Base-by-base conservation (phyloP, 2,888 invertebrate species). In the Parelbella ahira region DNA sequence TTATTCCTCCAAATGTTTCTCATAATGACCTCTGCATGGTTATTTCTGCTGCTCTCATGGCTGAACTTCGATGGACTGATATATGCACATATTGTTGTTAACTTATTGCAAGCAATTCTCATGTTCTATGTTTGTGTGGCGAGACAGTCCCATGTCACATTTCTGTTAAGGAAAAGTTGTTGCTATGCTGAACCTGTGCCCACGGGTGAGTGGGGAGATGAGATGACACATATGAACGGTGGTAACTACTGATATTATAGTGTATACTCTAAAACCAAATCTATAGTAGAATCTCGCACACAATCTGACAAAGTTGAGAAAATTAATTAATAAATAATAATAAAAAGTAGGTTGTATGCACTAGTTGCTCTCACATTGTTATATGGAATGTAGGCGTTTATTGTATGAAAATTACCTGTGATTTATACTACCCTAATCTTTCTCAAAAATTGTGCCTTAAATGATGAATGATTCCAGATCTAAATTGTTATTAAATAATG, bases 201-300 rank as follows among this genome's bases (percentile, higher is more conserved):
- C 1, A 89, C 91, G 0, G 90, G 91, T n/a, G 95, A 95, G 61
- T 95, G 95, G 95, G 95, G 95, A 0, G 95, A 95, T 61, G 95
- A 96, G 80, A 92, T 95, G 93, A 92, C 94, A 37, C 94, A 95
- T 48, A 95, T 95, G 91, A 94, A 94, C 62, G 92, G 93, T 7
- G 90, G 90, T 1, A 79, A 78, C 54, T 82, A 83, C 53, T 15
- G 4, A 15, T n/a, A n/a, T n/a, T n/a, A n/a, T n/a, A n/a, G n/a
- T n/a, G n/a, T n/a, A n/a, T n/a, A n/a, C n/a, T n/a, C n/a, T n/a
- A n/a, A n/a, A n/a, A n/a, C n/a, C n/a, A n/a, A 8, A 10, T 15
- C 2, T 3, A 6, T 9, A 30, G 3, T 19, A 27, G 37, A 39
- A 33, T 32, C 18, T 41, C 32, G 24, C 10, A 13, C 28, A 28